Conservation (phyloP, 2,888 invertebrate genomes). For the Strigamia crassipes region DNA sequence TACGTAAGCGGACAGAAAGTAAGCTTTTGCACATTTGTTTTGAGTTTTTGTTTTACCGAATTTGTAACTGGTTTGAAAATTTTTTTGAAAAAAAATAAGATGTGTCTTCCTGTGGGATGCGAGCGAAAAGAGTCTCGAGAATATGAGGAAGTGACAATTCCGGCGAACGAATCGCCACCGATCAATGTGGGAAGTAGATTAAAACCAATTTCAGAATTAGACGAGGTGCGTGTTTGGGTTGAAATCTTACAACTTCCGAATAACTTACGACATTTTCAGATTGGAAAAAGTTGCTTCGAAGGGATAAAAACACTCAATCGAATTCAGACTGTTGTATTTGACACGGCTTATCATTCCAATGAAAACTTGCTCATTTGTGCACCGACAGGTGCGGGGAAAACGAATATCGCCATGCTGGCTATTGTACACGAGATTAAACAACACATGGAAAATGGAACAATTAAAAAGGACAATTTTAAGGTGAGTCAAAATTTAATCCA, state of each 20-base stretch:
- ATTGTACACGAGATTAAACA: constrained; percentile 88
- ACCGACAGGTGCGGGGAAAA: constrained; percentile 99
- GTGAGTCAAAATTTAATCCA: constrained; percentile 59
- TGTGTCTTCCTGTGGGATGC: constrained; percentile 79
- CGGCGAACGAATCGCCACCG: constrained; percentile 69
- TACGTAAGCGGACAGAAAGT: constrained; percentile 77
- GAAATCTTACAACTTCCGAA: neutral
- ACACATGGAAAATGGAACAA: constrained; percentile 77
- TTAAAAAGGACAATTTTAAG: constrained; percentile 91
- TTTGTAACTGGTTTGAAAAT: neutral
- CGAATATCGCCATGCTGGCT: constrained; percentile 93
- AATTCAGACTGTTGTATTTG: constrained; percentile 94
- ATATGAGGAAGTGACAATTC: constrained; percentile 85
- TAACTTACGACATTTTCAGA: constrained; percentile 59
- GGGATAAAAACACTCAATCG: constrained; percentile 85
- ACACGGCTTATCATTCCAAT: constrained; percentile 92
- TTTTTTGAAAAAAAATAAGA: constrained; percentile 55
- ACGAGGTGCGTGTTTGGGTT: constrained; percentile 64
- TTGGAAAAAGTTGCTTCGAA: constrained; percentile 86
- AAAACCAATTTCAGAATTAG: constrained; percentile 68
- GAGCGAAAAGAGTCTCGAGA: constrained; percentile 72
- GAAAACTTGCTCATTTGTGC: constrained; percentile 98
- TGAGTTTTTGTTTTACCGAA: neutral
- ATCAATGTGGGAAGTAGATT: constrained; percentile 68
- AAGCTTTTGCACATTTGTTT: neutral